A percentile compares a stretch with the other conserved stretches of the same genome.
Conservation (phyloP, 1,140 invertebrate genomes). For the Meteorus sp. region DNA sequence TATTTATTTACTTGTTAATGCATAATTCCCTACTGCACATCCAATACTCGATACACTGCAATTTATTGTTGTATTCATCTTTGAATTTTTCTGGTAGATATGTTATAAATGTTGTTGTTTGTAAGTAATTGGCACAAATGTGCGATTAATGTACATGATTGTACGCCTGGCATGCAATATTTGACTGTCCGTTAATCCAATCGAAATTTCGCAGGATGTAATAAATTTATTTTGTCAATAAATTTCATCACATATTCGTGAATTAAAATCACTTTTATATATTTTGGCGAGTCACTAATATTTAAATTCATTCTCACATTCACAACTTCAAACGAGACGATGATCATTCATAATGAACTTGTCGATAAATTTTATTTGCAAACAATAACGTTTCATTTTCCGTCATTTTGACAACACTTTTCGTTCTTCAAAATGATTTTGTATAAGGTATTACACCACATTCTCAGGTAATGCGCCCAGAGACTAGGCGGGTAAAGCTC, state of each 20-base stretch:
- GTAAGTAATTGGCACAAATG: slow-evolving; percentile 13
- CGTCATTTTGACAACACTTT: slow-evolving; percentile 4
- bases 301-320: slow-evolving; percentile 12
- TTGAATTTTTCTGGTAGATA: not conserved
- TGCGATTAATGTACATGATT: slow-evolving; percentile 19
- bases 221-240: not conserved
- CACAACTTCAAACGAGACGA: not conserved
- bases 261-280: slow-evolving; percentile 14
- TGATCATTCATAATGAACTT: not conserved
- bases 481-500: slow-evolving; percentile 46
- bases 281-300: slow-evolving; percentile 2
- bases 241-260: not conserved
- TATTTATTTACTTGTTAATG: too few relatives aligned
- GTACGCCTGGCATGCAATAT: slow-evolving; percentile 23
- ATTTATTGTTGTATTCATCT: slow-evolving; percentile 15
- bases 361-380: slow-evolving; percentile 23
- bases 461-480: slow-evolving; percentile 17
- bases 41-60: not conserved
- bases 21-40: too few relatives aligned
- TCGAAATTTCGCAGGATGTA: not conserved
- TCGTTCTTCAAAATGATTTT: slow-evolving; percentile 25
- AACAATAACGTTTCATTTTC: slow-evolving; percentile 27
- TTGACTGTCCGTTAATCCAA: slow-evolving; percentile 28
- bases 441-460: slow-evolving; percentile 32
- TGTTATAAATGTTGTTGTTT: slow-evolving; percentile 17